Base-by-base conservation (phyloP, 2,888 invertebrate genomes). In the Cistogaster globosa region DNA sequence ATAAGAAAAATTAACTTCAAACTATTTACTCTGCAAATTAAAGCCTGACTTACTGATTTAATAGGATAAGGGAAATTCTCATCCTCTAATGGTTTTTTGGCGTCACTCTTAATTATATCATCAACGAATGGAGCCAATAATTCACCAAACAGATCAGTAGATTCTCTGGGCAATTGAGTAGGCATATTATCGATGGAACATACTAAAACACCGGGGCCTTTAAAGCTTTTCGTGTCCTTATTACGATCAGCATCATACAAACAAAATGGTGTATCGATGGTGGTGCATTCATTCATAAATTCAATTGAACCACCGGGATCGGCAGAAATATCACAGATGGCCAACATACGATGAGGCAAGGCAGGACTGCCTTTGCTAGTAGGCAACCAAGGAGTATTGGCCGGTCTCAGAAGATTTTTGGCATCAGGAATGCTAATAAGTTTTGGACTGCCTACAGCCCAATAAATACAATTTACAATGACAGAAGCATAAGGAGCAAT, bases 101-200 rank as follows among this genome's bases (percentile, higher is more conserved):
- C 97, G 89, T 98, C 97, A 0, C 97, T 97, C 71, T 94, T 94
- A 89, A 98, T 94, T 89, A 99, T 98, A 88, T 99, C 98, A 76
- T 95, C 93, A 0, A 97, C 95, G 90, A 97, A 98, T 0, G 99
- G 99, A 86, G 95, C 94, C 38, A 99, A 93, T 0, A 99, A 94
- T 88, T 98, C 97, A 0, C 99, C 99, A 92, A 99, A 99, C 93
- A 98, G 97, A 90, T 99, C 99, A 0, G 99, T 99, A 3, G 99
- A 96, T 92, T 99, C 99, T 60, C 97, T 94, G 0, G 99, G 99
- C 86, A 99, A 94, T 92, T 99, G 99, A 0, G 99, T 99, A 0
- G 99, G 99, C 99, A 99, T 99, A 93, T 99, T 99, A 93, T 99
- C 99, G 88, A 99, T 99, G 18, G 99, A 99, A 91, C 99, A 99